Evolutionary conservation across 2,888 invertebrate species (phyloP).

Genomic region (Ceramica pisi): DNA sequence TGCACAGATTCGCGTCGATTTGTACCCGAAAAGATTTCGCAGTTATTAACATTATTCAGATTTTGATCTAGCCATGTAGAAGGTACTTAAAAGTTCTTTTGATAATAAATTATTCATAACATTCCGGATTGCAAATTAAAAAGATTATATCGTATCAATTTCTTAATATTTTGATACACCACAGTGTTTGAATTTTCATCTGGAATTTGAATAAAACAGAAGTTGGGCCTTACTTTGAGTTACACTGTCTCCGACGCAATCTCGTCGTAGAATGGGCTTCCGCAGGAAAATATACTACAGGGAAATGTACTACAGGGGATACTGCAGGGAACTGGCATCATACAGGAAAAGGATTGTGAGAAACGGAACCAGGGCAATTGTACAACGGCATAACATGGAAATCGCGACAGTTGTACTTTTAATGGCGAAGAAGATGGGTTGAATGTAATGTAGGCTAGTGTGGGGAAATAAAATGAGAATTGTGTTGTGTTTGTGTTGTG

Average conservation of each 20-base stretch:
- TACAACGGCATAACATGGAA: constrained; percentile 46
- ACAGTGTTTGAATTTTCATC: background rate
- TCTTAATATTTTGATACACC: background rate
- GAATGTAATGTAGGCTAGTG: background rate
- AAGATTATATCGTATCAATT: background rate
- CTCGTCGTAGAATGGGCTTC: constrained; percentile 54
- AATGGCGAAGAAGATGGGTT: constrained; percentile 6
- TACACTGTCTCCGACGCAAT: constrained; percentile 26
- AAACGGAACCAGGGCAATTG: constrained; percentile 39
- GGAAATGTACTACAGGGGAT: constrained; percentile 8
- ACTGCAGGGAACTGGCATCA: constrained; percentile 33
- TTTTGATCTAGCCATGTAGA: background rate
- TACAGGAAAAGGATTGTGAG: constrained; percentile 45
- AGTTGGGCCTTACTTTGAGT: constrained; percentile 22
- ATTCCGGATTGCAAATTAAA: background rate
- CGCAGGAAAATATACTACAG: constrained; percentile 36
- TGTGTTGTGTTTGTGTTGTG: too few species aligned
- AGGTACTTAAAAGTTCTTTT: background rate
- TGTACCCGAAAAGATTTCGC: background rate
- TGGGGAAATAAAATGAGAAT: background rate
- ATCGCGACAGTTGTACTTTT: constrained; percentile 23
- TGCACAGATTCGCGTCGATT: background rate
- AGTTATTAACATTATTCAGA: constrained; percentile 1
- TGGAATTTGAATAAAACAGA: background rate
- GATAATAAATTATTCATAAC: background rate